Evolutionary conservation across 2,888 invertebrate genomes (phyloP).

Genomic region (Andrena trimmerana): DNA sequence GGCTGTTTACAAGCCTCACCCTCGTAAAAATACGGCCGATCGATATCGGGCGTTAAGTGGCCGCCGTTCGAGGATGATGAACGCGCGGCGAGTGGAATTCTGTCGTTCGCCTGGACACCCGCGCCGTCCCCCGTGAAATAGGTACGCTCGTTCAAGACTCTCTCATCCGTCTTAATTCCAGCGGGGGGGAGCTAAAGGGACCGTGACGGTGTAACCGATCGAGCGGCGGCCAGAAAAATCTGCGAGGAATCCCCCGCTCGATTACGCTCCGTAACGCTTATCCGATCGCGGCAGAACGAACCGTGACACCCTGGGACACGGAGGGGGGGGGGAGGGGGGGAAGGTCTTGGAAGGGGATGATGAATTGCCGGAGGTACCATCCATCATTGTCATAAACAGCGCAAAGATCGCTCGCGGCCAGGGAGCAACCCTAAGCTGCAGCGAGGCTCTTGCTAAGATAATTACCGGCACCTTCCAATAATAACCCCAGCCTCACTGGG

Average conservation of each 20-base stretch:
- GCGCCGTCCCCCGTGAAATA: constrained; percentile 11
- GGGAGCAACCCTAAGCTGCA: constrained; percentile 58
- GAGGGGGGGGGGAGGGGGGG: not conserved
- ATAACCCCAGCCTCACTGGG: constrained; percentile 36
- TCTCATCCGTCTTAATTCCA: constrained; percentile 47
- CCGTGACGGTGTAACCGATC: constrained; percentile 30
- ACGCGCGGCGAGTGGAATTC: constrained; percentile 2
- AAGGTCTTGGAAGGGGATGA: constrained; percentile 64
- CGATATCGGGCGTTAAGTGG: constrained; percentile 34
- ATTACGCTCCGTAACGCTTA: constrained; percentile 13
- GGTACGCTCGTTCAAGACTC: not conserved
- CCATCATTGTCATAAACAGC: constrained; percentile 79
- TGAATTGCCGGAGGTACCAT: constrained; percentile 75
- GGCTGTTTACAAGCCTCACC: constrained; percentile 17
- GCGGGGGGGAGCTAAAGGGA: not conserved
- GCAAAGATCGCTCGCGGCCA: constrained; percentile 42
- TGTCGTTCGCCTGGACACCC: not conserved
- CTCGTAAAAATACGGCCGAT: constrained; percentile 33
- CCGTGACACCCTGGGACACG: constrained; percentile 25
- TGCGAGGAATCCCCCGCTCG: constrained; percentile 20
- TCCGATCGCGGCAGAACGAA: constrained; percentile 61
- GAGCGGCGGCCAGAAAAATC: constrained; percentile 49
- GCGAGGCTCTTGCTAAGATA: constrained; percentile 66
- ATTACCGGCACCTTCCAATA: constrained; percentile 69
- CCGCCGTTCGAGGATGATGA: constrained; percentile 38